Base-by-base conservation (phyloP, 2,797 vertebrate genomes). In the Sebastes baramenuke region DNA sequence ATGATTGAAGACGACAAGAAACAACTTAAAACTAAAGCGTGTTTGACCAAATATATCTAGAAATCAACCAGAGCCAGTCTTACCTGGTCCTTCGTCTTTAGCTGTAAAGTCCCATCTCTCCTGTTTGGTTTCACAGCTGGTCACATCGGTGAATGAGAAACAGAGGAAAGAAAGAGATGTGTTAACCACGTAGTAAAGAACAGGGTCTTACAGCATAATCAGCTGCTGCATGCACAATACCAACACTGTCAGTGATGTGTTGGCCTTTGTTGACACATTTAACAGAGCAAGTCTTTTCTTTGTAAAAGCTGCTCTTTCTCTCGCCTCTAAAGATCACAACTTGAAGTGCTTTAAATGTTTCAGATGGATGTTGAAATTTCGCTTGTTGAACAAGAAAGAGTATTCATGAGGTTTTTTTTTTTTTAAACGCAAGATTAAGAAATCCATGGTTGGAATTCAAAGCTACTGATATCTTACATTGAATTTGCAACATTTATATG, bases 221-320 rank as follows among this genome's bases (percentile, higher is more conserved):
- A 83, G 76, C 92, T 91, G 54, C 87, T 92, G 60, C 24, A 8
- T 20, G 77, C 82, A 89, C 85, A 94, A 89, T 87, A 75, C 32
- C 67, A 70, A 80, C 82, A 79, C 85, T 92, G 91, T 93, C 78
- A 67, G 79, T 36, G 52, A 79, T 88, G 88, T 83, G 82, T 81
- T 34, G 87, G 70, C 84, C 84, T 90, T 90, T 91, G 89, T 91
- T 80, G 67, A 69, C 67, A 24, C 46, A 27, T 76, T 77, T 75
- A 83, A 88, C 74, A 79, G 65, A 79, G 77, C 62, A 22, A 2
- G 71, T 75, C 80, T 87, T 80, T 60, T 76, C 72, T 71, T 52
- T 27, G 46, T 52, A 4, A 34, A 70, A 66, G 71, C 80, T 73
- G 67, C 70, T 72, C 60, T 87, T 36, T 64, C 79, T 72, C 62